Evolutionary conservation across 2,888 invertebrate genomes (phyloP), one percentile per base, ranked within the genome.

Genomic region (Clostera curtula): DNA sequence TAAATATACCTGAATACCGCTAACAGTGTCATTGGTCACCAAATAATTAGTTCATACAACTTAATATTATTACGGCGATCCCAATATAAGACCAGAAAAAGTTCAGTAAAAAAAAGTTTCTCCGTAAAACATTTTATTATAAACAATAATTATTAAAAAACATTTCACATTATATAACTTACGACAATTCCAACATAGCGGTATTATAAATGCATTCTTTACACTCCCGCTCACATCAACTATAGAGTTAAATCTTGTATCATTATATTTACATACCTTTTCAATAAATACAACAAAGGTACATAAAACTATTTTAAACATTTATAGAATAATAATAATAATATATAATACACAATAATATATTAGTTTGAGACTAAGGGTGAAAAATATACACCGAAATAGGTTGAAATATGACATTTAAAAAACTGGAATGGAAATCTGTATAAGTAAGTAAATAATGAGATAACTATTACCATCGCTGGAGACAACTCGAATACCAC

Each of bases 121-220:
- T 61, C 47, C 56, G 62, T 75, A 74, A 73, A 79, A 75, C 75
- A 66, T 76, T 82, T 80, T 80, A 82, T 76, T 80, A 76, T 68
- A 82, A 82, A 82, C 80, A 80, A 82, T 77, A 75, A 77, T 76
- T 68, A 64, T 56, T 54, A 66, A 66, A 68, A 69, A 75, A 72
- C 75, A 68, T 69, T 65, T 66, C 65, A 63, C 62, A 60, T 56
- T 50, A 70, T 65, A 70, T 61, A 68, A 69, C 66, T 64, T 64
- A 76, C 34, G 47, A 49, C 71, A 69, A 72, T 69, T 68, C 67
- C 72, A 73, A 75, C 71, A 67, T 70, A 73, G 69, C 66, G 65
- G 61, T 63, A 58, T 62, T 60, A 71, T 73, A 79, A 79, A 79
- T 79, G 77, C 79, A 73, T 65, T 70, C 56, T 59, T 53, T 59